Evolutionary conservation across 2,888 invertebrate species (phyloP).

Genomic region (Abscondita cerata): DNA sequence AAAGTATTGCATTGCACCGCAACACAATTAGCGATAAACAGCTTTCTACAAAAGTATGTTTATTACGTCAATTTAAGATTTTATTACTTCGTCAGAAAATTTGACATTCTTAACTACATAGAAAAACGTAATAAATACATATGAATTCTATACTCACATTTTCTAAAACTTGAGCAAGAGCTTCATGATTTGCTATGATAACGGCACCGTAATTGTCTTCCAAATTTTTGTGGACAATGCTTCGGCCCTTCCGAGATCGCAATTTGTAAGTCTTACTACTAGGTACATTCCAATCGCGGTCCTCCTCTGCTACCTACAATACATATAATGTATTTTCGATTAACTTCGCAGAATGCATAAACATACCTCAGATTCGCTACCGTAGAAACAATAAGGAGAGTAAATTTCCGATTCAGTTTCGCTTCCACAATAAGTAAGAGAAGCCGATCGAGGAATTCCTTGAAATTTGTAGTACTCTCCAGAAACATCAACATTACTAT

Average conservation of each 20-base stretch:
- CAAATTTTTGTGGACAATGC: conserved; percentile 83
- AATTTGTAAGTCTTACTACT: conserved; percentile 62
- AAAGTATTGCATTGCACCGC: too few relatives aligned
- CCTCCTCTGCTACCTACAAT: conserved; percentile 60
- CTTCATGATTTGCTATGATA: conserved; percentile 88
- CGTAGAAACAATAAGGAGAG: conserved; percentile 80
- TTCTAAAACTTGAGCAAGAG: conserved; percentile 85
- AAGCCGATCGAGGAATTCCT: conserved; percentile 68
- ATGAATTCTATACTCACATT: conserved; percentile 66
- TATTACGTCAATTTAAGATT: too few relatives aligned
- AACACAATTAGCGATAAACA: too few relatives aligned
- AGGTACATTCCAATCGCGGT: conserved; percentile 60
- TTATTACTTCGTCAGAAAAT: too few relatives aligned
- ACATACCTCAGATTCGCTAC: conserved; percentile 63
- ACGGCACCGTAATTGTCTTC: conserved; percentile 93
- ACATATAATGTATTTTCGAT: too few relatives aligned
- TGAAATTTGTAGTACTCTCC: conserved; percentile 68
- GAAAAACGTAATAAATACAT: not conserved
- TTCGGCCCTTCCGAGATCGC: conserved; percentile 79
- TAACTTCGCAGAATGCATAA: too few relatives aligned
- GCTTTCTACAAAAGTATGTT: too few relatives aligned
- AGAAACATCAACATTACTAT: conserved; percentile 61
- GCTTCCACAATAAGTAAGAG: conserved; percentile 82
- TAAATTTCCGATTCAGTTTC: conserved; percentile 86
- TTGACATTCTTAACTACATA: too few relatives aligned